Base-by-base conservation (phyloP, 1,140 invertebrate species). In the Ips nitidus region DNA sequence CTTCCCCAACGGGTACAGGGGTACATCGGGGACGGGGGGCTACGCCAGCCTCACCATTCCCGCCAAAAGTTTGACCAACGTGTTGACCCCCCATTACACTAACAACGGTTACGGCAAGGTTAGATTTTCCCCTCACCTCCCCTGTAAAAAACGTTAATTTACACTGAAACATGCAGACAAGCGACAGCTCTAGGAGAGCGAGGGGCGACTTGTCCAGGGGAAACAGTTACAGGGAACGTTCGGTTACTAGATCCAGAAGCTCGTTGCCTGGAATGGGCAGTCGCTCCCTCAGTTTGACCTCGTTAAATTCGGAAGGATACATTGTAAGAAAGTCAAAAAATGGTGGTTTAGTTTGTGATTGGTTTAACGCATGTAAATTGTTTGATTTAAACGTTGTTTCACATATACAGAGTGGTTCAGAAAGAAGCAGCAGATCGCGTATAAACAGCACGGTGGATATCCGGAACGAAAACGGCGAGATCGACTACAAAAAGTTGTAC, bases 401-500 rank as follows among this genome's bases (percentile, higher is more conserved):
- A 22, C 22, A 22, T 22, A 86, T 88, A 39, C 80, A 93, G 91
- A 93, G 90, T 79, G 90, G 90, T 71, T 89, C 86, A 75, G 91
- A 92, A 66, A 86, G 88, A 43, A 79, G 78, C 45, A 82, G 84
- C 43, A 83, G 87, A 74, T 86, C 88, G 50, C 83, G 84, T 76
- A 77, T 80, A 79, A 86, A 80, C 79, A 88, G 78, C 82, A 84
- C 78, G 80, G 84, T 75, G 82, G 86, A 71, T 84, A 86, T 75
- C 81, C 83, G 75, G 76, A 84, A 86, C 53, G 89, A 88, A 81
- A 91, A 93, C 76, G 91, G 91, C 41, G 89, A 91, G 79, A 83
- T 90, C 64, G 92, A 94, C 80, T 94, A 94, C 80, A 94, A 94
- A 79, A 92, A 91, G 74, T 80, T 92, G 62, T 92, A 90, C 78